phyloP scores from a whole-genome alignment of 2,888 invertebrate genomes.

The Rhingia rostrata region DNA sequence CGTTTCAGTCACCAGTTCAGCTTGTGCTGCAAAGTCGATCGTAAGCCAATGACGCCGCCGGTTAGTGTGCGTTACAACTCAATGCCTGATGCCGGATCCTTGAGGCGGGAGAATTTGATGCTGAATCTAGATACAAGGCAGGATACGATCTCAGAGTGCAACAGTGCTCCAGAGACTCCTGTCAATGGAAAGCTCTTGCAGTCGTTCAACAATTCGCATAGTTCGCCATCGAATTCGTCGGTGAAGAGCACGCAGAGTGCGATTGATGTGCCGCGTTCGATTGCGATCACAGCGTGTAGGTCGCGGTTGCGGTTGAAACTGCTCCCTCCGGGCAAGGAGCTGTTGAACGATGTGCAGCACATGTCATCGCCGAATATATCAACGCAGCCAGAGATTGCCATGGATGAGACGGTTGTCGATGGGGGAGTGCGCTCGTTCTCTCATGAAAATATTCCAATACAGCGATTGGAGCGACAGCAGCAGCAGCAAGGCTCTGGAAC shows the following conservation, averaged over 20 bases:
- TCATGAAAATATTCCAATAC: constrained; percentile 81
- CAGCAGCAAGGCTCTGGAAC: constrained; percentile 78
- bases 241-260: constrained; percentile 79
- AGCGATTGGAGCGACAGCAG: constrained; percentile 82
- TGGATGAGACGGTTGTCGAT: constrained; percentile 74
- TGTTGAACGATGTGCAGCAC: constrained; percentile 78
- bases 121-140: constrained; percentile 75
- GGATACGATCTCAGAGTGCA: constrained; percentile 78
- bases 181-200: constrained; percentile 79
- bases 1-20: constrained; percentile 82
- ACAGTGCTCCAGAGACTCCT: constrained; percentile 82
- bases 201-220: constrained; percentile 77
- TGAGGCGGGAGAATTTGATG: constrained; percentile 79
- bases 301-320: constrained; percentile 82
- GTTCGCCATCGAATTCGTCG: constrained; percentile 80
- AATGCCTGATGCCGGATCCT: constrained; percentile 77
- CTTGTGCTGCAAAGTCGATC: constrained; percentile 82
- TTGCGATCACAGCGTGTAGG: constrained; percentile 82
- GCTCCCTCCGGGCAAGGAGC: constrained; percentile 81
- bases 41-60: constrained; percentile 81
- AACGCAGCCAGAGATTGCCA: constrained; percentile 76
- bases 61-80: constrained; percentile 82
- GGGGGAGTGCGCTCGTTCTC: constrained; percentile 79
- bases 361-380: constrained; percentile 83
- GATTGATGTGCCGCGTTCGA: constrained; percentile 79